phyloP scores from a whole-genome alignment of 2,797 vertebrate genomes.

The Botia almorhae region DNA sequence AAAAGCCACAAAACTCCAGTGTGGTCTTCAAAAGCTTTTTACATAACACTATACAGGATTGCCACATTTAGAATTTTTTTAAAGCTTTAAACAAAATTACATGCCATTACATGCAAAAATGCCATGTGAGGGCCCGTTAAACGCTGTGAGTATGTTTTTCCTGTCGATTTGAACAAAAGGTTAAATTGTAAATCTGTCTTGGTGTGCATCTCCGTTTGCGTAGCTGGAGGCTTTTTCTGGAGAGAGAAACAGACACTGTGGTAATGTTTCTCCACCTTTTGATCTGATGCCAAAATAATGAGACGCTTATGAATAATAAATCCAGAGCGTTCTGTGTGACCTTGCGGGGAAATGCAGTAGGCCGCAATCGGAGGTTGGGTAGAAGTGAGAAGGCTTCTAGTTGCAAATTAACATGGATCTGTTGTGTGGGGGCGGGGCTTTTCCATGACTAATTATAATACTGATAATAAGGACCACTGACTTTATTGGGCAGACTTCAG shows the following conservation, averaged over 20 bases:
- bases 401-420: conserved; percentile 27
- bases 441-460: conserved; percentile 55
- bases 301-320: conserved; percentile 67
- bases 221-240: conserved; percentile 40
- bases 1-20: background rate
- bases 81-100: background rate
- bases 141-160: conserved; percentile 8
- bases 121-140: background rate
- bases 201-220: conserved; percentile 29
- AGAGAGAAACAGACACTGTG: conserved; percentile 24
- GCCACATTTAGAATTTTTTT: background rate
- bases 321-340: conserved; percentile 56
- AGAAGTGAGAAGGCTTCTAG: background rate
- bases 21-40: background rate
- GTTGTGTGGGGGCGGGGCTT: background rate
- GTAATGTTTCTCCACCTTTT: conserved; percentile 64
- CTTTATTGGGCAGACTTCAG: conserved; percentile 56
- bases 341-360: conserved; percentile 45
- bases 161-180: conserved; percentile 30
- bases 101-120: conserved; percentile 44
- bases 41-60: background rate
- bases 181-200: conserved; percentile 26
- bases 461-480: conserved; percentile 44
- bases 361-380: conserved; percentile 1
- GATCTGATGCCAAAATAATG: conserved; percentile 64